These are phyloP conservation scores for Creontiades dilutus DNA, from an alignment of 2,888 invertebrate species.

Conservation along the genomic window DNA sequence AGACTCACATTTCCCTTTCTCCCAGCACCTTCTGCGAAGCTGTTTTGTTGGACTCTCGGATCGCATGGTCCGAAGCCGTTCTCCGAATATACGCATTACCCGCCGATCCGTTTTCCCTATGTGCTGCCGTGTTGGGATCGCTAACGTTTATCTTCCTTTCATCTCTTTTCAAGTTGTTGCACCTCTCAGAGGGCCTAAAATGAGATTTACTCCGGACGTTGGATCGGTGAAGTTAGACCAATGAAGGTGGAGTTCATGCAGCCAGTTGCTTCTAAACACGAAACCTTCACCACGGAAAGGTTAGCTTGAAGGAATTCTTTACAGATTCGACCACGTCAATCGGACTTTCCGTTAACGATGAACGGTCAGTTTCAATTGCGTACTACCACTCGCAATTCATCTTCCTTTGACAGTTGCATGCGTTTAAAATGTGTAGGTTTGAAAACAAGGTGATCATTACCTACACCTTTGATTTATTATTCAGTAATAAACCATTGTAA, in stretches of 20 bases:
- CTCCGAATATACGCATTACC: neutral
- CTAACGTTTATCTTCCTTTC: conserved; percentile 31
- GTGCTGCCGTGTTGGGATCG: conserved; percentile 25
- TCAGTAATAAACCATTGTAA: too few species aligned
- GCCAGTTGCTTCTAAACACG: conserved; percentile 25
- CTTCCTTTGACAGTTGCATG: too few species aligned
- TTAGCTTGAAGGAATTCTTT: neutral
- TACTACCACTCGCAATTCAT: too few species aligned
- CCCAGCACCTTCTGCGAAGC: neutral
- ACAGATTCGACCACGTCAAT: neutral
- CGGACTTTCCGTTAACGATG: neutral
- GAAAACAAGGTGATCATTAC: too few species aligned
- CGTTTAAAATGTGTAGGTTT: too few species aligned
- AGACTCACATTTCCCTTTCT: neutral
- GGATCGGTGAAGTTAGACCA: conserved; percentile 30
- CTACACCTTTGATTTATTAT: too few species aligned
- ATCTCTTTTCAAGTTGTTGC: conserved; percentile 39
- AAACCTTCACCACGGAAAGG: neutral
- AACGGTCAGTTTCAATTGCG: too few species aligned
- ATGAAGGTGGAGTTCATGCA: neutral
- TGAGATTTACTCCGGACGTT: conserved; percentile 1
- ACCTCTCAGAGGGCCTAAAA: neutral
- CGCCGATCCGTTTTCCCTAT: neutral
- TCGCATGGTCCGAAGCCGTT: conserved; percentile 6
- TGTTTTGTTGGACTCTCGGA: neutral